These are phyloP conservation scores for Drosophila ezoana DNA, from an alignment of 2,888 invertebrate genomes.

Conservation along the genomic window DNA sequence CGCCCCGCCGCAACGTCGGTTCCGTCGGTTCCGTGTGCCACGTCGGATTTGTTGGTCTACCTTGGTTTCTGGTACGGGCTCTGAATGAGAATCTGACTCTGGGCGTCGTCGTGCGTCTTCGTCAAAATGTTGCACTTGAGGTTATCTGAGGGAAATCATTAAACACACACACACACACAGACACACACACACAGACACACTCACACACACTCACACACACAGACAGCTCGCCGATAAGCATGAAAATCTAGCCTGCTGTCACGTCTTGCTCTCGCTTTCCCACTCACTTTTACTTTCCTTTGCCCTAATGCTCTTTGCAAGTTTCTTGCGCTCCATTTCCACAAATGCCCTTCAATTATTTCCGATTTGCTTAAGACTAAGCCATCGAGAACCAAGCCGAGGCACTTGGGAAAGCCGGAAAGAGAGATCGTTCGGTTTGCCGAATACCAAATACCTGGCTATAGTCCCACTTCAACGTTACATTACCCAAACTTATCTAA, in stretches of 20 bases:
- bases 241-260: slow-evolving; percentile 24
- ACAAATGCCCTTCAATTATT: slow-evolving; percentile 12
- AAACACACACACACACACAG: slow-evolving; percentile 41
- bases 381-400: too few relatives aligned
- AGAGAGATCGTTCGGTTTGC: too few relatives aligned
- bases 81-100: background rate
- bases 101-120: slow-evolving; percentile 29
- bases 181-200: slow-evolving; percentile 14
- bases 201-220: slow-evolving; percentile 18
- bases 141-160: slow-evolving; percentile 71
- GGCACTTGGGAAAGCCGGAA: too few relatives aligned
- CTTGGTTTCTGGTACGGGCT: slow-evolving; percentile 9
- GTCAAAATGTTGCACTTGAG: slow-evolving; percentile 70
- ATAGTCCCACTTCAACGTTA: too few relatives aligned
- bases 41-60: slow-evolving; percentile 5
- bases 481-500: too few relatives aligned
- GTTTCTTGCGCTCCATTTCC: background rate
- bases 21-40: background rate
- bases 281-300: background rate
- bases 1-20: slow-evolving; percentile 18
- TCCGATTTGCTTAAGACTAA: background rate
- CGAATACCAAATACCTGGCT: too few relatives aligned
- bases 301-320: background rate
- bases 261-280: slow-evolving; percentile 12
- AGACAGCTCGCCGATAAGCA: slow-evolving; percentile 29